These are phyloP conservation scores for Mallotus villosus DNA, from an alignment of 2,797 vertebrate species.

Conservation along the genomic window DNA sequence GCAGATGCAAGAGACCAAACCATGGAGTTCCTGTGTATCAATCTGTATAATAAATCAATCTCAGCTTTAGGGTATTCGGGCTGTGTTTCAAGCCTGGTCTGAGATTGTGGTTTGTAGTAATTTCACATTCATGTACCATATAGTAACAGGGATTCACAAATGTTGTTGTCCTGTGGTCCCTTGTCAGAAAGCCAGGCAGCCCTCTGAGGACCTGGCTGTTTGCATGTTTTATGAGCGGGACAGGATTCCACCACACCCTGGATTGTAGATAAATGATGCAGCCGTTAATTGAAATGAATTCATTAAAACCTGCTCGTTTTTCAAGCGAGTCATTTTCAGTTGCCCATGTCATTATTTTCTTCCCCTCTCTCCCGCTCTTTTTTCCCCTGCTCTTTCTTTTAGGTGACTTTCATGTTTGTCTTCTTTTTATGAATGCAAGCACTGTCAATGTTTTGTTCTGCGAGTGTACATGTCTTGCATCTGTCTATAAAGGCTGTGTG, in stretches of 20 bases:
- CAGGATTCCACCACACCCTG: slow-evolving; percentile 13
- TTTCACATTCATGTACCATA: not conserved
- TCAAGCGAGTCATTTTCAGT: slow-evolving; percentile 1
- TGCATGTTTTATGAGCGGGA: slow-evolving; percentile 22
- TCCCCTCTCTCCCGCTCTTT: not conserved
- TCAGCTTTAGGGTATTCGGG: too few species aligned
- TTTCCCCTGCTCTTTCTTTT: not conserved
- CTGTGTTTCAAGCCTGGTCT: not conserved
- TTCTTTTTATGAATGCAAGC: not conserved
- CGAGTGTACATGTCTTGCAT: not conserved
- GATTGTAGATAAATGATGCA: slow-evolving; percentile 26
- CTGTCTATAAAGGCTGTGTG: not conserved
- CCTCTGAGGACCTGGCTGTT: not conserved
- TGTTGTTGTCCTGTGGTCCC: too few species aligned
- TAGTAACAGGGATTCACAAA: too few species aligned
- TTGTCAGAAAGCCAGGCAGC: too few species aligned
- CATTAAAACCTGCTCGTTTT: slow-evolving; percentile 18
- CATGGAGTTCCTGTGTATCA: too few species aligned
- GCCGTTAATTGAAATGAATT: slow-evolving; percentile 32
- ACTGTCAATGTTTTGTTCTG: not conserved
- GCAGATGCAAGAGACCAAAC: too few species aligned
- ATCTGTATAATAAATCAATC: too few species aligned
- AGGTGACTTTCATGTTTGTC: not conserved
- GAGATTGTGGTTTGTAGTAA: not conserved
- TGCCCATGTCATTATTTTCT: slow-evolving; percentile 13